A percentile compares a stretch with the other conserved stretches of the same genome.
Conservation (phyloP, 2,797 vertebrate genomes). For the Smutsia gigantea region DNA sequence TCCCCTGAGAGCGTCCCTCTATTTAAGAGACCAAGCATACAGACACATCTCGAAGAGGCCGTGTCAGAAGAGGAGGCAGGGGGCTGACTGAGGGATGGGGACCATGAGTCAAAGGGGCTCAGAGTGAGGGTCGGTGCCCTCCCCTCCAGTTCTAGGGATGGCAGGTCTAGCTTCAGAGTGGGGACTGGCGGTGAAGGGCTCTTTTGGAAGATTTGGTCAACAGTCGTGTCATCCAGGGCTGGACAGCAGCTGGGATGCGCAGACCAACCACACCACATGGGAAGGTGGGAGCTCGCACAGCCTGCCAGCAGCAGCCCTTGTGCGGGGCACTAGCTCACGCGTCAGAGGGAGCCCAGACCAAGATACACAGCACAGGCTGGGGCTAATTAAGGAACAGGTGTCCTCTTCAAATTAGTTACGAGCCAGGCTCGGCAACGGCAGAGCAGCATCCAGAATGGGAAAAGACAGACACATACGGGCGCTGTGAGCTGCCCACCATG, state of each 20-base stretch:
- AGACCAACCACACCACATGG: fast-evolving
- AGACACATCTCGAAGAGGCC: fast-evolving
- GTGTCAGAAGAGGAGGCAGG: fast-evolving
- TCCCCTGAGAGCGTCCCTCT: neutral
- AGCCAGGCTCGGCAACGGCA: constrained; percentile 13
- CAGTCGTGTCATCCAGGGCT: neutral
- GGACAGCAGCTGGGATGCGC: neutral
- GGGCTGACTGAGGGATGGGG: neutral
- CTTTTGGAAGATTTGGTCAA: neutral
- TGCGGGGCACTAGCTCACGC: neutral
- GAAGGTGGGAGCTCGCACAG: neutral
- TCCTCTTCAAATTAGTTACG: constrained; percentile 77
- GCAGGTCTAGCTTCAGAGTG: neutral
- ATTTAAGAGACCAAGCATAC: neutral
- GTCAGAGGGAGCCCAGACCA: constrained; percentile 44
- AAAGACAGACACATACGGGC: neutral
- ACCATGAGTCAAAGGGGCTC: too few species aligned
- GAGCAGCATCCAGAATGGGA: neutral
- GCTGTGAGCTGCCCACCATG: fast-evolving
- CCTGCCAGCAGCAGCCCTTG: constrained; percentile 33
- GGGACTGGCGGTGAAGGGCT: neutral
- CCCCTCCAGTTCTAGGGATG: neutral
- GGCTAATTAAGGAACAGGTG: constrained; percentile 84
- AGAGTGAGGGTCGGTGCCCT: neutral
- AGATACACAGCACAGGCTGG: constrained; percentile 22